Evolutionary conservation across 2,113 vertebrate genomes (phyloP).

Genomic region (Romanogobio albipinnatus): DNA sequence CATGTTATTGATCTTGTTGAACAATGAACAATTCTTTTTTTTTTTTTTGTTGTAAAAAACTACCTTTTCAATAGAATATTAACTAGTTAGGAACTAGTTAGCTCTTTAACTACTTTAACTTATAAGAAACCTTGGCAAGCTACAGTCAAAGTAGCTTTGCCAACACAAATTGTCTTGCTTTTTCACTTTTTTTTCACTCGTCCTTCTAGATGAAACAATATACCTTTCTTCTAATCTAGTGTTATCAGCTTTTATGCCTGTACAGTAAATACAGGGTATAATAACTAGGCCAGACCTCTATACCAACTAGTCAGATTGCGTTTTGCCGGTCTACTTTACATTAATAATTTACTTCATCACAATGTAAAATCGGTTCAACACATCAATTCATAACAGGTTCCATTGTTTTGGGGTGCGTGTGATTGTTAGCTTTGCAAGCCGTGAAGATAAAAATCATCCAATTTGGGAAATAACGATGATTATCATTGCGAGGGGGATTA

Average conservation of each 20-base stretch:
- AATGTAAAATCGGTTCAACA: constrained; percentile 29
- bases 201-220: neutral
- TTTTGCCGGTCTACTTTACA: constrained; percentile 22
- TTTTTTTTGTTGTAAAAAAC: neutral
- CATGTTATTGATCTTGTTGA: neutral
- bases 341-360: constrained; percentile 57
- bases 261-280: neutral
- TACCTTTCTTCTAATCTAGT: neutral
- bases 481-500: neutral
- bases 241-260: constrained; percentile 24
- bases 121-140: neutral
- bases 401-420: neutral
- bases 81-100: neutral
- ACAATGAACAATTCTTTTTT: neutral
- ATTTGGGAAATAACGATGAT: constrained; percentile 10
- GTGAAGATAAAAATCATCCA: constrained; percentile 2
- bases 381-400: constrained; percentile 41
- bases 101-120: neutral
- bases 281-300: constrained; percentile 12
- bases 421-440: constrained; percentile 11
- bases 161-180: neutral
- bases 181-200: neutral
- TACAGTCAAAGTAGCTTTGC: neutral
- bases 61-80: neutral
- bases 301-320: constrained; percentile 6